Base-by-base conservation (phyloP, 2,888 invertebrate genomes). In the Cetonia aurata region DNA sequence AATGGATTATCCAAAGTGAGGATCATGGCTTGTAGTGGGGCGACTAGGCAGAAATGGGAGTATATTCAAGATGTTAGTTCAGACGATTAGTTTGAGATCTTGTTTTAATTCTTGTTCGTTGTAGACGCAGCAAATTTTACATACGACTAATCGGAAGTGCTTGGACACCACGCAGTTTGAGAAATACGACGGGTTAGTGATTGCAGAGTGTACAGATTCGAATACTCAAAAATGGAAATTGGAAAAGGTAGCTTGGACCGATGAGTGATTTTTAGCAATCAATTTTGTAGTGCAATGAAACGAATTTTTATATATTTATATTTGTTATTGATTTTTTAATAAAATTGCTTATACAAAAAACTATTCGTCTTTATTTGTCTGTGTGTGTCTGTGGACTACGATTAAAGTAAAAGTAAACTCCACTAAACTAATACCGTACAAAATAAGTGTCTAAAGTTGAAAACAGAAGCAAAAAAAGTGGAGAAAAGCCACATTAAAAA, bases 11-110 rank as follows among this genome's bases (percentile, higher is more conserved):
- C 87, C 0, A 90, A 88, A 77, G 93, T 92, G 0, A 86, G 92
- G 70, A 91, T 94, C 81, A 90, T 92, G 84, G 90, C 91, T 17
- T 94, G 94, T 79, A 91, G 86, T 75, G 90, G 90, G 44, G 87
- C 86, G 46, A 84, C 84, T 0, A 87, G 91, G 77, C 94, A 94
- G 81, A 87, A 89, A 72, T 95, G 95, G 95, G 83, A 84, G 62
- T 92, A 89, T 77, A 82, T 88, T 71, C 78, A 85, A 67, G 78
- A 85, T 77, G 88, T 88, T 78, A 79, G 75, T 68, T 13, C n/a
- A n/a, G n/a, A n/a, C n/a, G n/a, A 37, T 37, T 37, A 37, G 37
- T 25, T 25, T 10, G 6, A 1, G 17, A 17, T 50, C n/a, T 55
- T 9, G 17, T 13, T 41, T 12, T 33, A 46, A 44, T 75, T 71